A percentile compares a stretch with the other conserved stretches of the same genome.
Evolutionary conservation across 2,888 invertebrate genomes (phyloP).

Genomic region (Timema podura): DNA sequence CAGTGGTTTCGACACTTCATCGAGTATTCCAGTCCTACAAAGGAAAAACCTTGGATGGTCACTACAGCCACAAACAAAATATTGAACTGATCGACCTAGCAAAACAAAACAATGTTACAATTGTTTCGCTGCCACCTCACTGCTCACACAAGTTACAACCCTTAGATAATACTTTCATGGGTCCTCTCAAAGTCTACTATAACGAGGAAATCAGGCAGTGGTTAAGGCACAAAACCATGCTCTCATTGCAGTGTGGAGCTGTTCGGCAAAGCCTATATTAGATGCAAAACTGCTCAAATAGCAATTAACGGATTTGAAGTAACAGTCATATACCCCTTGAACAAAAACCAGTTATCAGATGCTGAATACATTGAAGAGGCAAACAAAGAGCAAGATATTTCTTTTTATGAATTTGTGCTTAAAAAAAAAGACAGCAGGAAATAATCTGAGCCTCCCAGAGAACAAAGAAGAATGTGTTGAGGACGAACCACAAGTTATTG

Average conservation of each 20-base stretch:
- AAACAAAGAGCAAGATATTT: slow-evolving; percentile 23
- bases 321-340: slow-evolving; percentile 22
- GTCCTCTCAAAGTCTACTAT: slow-evolving; percentile 22
- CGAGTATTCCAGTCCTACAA: slow-evolving; percentile 13
- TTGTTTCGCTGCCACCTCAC: slow-evolving; percentile 25
- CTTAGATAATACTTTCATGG: slow-evolving; percentile 25
- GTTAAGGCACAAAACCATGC: slow-evolving; percentile 19
- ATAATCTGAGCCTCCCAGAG: no score
- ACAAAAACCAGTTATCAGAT: slow-evolving; percentile 26
- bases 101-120: slow-evolving; percentile 19
- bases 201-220: slow-evolving; percentile 22
- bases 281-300: slow-evolving; percentile 7
- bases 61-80: slow-evolving; percentile 24
- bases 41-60: slow-evolving; percentile 22
- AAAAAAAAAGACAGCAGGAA: slow-evolving; percentile 16
- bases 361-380: slow-evolving; percentile 26
- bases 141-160: slow-evolving; percentile 20
- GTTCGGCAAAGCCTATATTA: slow-evolving; percentile 20
- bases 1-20: slow-evolving; percentile 25
- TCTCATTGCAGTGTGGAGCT: slow-evolving; percentile 9
- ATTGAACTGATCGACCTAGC: slow-evolving; percentile 21
- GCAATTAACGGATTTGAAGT: slow-evolving; percentile 15
- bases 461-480: slow-evolving; percentile 18
- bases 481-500: slow-evolving; percentile 21
- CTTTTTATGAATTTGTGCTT: slow-evolving; percentile 23